phyloP scores from a whole-genome alignment of 2,888 invertebrate species.

The Polylopha cassiicola region DNA sequence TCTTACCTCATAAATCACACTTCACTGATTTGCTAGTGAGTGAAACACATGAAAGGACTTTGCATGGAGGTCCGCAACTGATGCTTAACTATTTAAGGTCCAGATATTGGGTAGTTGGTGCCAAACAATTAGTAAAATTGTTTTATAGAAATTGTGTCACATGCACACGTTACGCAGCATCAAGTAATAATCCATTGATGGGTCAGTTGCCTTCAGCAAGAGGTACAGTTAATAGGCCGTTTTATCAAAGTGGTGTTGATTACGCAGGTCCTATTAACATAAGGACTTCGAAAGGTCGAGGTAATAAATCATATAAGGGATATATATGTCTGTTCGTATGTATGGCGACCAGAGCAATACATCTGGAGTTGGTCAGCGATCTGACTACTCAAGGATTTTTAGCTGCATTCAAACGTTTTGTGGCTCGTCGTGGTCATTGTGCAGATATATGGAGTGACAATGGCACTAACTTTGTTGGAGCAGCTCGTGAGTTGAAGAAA shows the following conservation, averaged over 20 bases:
- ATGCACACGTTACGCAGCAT: neutral
- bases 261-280: slow-evolving; percentile 1
- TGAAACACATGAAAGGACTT: slow-evolving; percentile 5
- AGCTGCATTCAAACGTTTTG: slow-evolving; percentile 18
- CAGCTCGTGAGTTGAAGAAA: slow-evolving; percentile 4
- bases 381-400: slow-evolving; percentile 28
- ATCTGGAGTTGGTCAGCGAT: neutral
- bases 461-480: slow-evolving; percentile 7
- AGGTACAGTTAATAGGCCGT: neutral
- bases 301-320: slow-evolving; percentile 3
- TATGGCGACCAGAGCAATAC: neutral
- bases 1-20: slow-evolving; percentile 1
- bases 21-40: slow-evolving; percentile 3
- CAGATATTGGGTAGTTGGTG: slow-evolving; percentile 7
- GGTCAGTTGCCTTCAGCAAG: slow-evolving; percentile 4
- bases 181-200: slow-evolving; percentile 1
- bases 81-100: slow-evolving; percentile 2
- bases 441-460: slow-evolving; percentile 22
- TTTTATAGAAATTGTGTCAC: neutral
- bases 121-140: neutral
- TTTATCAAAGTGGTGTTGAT: slow-evolving; percentile 3
- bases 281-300: neutral
- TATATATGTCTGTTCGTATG: too few relatives aligned
- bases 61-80: slow-evolving; percentile 9
- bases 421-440: slow-evolving; percentile 20